These are phyloP conservation scores for Gandaritis pyraliata DNA, from an alignment of 2,888 invertebrate genomes.

Conservation along the genomic window DNA sequence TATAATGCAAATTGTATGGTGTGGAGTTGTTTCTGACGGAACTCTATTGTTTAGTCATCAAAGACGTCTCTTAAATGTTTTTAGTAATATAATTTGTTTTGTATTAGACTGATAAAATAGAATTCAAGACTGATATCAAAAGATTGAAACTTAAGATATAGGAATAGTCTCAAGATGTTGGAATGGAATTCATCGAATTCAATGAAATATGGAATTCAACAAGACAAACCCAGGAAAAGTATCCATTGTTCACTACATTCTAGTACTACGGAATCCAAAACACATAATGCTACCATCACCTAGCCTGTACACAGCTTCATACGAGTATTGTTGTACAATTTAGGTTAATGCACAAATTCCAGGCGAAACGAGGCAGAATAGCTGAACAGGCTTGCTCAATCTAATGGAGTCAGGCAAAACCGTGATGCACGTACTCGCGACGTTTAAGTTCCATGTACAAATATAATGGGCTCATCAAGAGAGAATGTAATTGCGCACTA, in stretches of 20 bases:
- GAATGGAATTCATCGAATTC: too few relatives aligned
- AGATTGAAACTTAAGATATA: not conserved
- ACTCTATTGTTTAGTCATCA: slow-evolving; percentile 8
- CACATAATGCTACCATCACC: slow-evolving; percentile 3
- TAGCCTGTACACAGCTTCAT: slow-evolving; percentile 22
- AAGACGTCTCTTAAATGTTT: not conserved
- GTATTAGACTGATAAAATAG: not conserved
- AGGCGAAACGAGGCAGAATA: slow-evolving; percentile 43
- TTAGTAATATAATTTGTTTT: not conserved
- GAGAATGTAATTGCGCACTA: slow-evolving; percentile 55
- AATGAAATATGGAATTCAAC: not conserved
- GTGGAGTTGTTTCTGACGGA: slow-evolving; percentile 4
- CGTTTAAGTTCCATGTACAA: slow-evolving; percentile 48
- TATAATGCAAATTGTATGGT: slow-evolving; percentile 29
- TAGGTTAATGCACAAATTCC: slow-evolving; percentile 43
- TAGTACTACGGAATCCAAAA: slow-evolving; percentile 13
- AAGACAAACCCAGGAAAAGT: not conserved
- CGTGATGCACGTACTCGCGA: slow-evolving; percentile 47
- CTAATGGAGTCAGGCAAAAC: slow-evolving; percentile 41
- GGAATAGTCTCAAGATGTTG: too few relatives aligned
- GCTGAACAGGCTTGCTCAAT: slow-evolving; percentile 42
- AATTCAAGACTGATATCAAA: not conserved
- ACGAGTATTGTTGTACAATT: slow-evolving; percentile 35
- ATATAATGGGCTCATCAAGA: slow-evolving; percentile 58
- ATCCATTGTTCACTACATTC: slow-evolving; percentile 6